Base-by-base conservation (phyloP, 2,888 invertebrate genomes). In the Monochamus alternatus region DNA sequence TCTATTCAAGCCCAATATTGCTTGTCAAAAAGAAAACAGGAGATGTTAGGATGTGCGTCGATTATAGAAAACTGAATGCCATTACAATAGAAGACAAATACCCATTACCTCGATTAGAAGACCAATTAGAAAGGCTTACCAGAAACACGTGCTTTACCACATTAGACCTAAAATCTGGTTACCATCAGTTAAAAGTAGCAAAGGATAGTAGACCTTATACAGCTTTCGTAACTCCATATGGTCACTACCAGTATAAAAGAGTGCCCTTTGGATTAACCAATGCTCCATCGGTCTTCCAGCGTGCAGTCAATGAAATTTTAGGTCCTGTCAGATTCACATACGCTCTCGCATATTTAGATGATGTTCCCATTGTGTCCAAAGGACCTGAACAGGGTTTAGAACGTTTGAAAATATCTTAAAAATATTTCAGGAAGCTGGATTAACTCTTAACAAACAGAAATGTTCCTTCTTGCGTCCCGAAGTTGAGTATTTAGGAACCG, bases 401-500 rank as follows among this genome's bases (percentile, higher is more conserved):
- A 31, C 43, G 74, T 8, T 14, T 74, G 68, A 74, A 58, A 67
- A 3, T 3, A 59, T 74, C 9, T 43, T 74, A 30, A 22, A 68
- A 68, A 30, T 30, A 47, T 68, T 74, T 44, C 43, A 43, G 5
- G 12, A 38, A 44, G 67, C 60, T 12, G 60, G 68, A 22, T 14
- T 74, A 68, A 74, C 68, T 10, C 47, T 73, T 30, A 75, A 73
- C 38, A 31, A 9, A 52, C 8, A 38, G 12, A 75, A 75, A 73
- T 75, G 75, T 44, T 31, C 59, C 38, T 75, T 75, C 47, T 58
- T 75, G 8, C 12, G 65, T 31, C 14, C 22, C 3, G 62, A 62
- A 73, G 70, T 74, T 2, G 71, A 74, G 8, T 74, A 74, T 52
- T 63, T 73, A 58, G 73, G 73, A n/a, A 65, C 12, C 8, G 14